Percentiles rank a stretch among this genome's conserved stretches.
phyloP scores from a whole-genome alignment of 2,888 invertebrate species.

The Cephonodes hylas region DNA sequence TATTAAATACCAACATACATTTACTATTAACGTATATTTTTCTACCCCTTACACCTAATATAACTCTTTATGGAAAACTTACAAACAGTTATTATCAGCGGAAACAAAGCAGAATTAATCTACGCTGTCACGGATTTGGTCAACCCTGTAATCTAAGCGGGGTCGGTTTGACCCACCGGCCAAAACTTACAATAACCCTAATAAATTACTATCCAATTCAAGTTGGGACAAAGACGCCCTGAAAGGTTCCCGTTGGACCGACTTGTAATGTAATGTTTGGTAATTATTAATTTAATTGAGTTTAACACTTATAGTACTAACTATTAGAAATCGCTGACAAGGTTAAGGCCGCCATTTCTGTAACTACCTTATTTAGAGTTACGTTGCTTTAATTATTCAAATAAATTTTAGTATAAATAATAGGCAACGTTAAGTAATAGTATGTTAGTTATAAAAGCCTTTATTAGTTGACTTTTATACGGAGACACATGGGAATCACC shows the following conservation, averaged over 20 bases:
- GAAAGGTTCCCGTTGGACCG: constrained; percentile 34
- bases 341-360: no score
- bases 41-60: no score
- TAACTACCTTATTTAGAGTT: no score
- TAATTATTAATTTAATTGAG: constrained; percentile 61
- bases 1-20: no score
- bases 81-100: no score
- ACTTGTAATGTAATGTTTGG: constrained; percentile 35
- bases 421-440: constrained; percentile 14
- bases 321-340: no score
- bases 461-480: neutral
- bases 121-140: constrained; percentile 32
- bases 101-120: constrained; percentile 49
- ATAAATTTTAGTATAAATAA: no score
- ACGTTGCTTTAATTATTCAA: no score
- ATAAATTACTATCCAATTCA: constrained; percentile 71
- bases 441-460: neutral
- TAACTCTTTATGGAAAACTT: no score
- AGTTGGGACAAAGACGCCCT: constrained; percentile 59
- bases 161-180: constrained; percentile 43
- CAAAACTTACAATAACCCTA: constrained; percentile 63
- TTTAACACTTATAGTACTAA: constrained; percentile 48
- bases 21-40: no score
- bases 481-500: neutral
- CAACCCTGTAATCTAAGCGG: constrained; percentile 38